These are phyloP conservation scores for rabbit (Oryctolagus cuniculus) DNA, from an alignment of 2,113 vertebrate species.

Conservation along the genomic window mOryCun1.1 NC_091432.1:74613501-74614000, in stretches of 20 bases:
- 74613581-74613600: not conserved
- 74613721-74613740: not conserved
- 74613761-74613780: not conserved
- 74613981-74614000: not conserved
- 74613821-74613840: not conserved
- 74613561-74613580: not conserved
- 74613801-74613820: not conserved
- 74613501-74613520: not conserved
- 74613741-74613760: not conserved
- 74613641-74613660: not conserved
- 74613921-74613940: not conserved
- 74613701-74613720: not conserved
- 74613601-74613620: not conserved
- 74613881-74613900: too few relatives aligned
- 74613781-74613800: not conserved
- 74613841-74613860: not conserved
- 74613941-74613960: not conserved
- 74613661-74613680: too few relatives aligned
- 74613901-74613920: not conserved
- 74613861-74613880: not conserved
- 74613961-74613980: constrained; percentile 23
- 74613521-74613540: not conserved
- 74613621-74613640: not conserved
- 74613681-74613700: not conserved
- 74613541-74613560: constrained; percentile 11